Conservation (phyloP, 2,888 invertebrate genomes). For the Nudaria mundana region DNA sequence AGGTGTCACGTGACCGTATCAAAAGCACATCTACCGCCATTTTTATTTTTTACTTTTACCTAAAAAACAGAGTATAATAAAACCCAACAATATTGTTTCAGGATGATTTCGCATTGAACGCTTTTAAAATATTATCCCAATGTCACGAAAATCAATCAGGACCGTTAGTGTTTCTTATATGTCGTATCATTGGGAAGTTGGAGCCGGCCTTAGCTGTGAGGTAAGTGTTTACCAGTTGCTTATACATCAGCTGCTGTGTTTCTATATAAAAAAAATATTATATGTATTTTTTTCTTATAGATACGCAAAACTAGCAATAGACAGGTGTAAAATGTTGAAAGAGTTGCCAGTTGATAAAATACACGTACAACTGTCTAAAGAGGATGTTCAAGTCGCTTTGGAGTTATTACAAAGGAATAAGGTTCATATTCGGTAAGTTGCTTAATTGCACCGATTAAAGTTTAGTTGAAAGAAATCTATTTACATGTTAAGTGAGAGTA, state of each 20-base stretch:
- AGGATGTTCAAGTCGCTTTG: conserved; percentile 85
- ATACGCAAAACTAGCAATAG: conserved; percentile 85
- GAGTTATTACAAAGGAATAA: conserved; percentile 81
- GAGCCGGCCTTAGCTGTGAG: conserved; percentile 72
- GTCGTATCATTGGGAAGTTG: conserved; percentile 85
- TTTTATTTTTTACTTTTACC: too few species aligned
- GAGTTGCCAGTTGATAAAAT: conserved; percentile 82
- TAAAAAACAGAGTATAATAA: too few species aligned
- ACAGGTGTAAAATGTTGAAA: conserved; percentile 85
- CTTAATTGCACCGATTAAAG: too few species aligned
- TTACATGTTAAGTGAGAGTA: too few species aligned
- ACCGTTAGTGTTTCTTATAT: conserved; percentile 85
- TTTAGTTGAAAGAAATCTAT: too few species aligned
- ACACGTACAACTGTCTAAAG: conserved; percentile 83
- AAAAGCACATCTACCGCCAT: too few species aligned
- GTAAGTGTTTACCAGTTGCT: conserved; percentile 30
- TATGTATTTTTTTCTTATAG: conserved; percentile 39
- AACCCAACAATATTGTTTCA: too few species aligned
- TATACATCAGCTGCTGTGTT: too few species aligned
- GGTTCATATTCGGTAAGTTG: conserved; percentile 80
- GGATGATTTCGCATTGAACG: conserved; percentile 85
- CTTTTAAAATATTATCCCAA: conserved; percentile 85
- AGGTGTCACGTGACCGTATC: too few species aligned
- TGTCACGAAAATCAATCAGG: conserved; percentile 88
- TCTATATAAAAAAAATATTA: too few species aligned